Evolutionary conservation across 2,888 invertebrate genomes (phyloP), one percentile per base, ranked within the genome.

Genomic region (Meghimatium bilineatum): DNA sequence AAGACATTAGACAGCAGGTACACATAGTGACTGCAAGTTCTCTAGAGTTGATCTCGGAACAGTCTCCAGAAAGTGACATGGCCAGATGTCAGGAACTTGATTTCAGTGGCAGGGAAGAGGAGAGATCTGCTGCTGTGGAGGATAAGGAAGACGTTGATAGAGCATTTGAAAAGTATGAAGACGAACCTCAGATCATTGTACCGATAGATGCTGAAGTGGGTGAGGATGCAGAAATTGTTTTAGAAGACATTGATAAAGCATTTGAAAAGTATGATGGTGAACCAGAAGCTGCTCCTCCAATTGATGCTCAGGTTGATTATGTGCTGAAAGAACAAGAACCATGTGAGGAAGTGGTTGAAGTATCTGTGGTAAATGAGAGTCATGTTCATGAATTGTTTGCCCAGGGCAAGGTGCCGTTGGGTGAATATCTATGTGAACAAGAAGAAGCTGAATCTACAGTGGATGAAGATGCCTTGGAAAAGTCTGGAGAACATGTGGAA

Each of bases 141-240:
- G 36, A 56, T n/a, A 36, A 38, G 20, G 86, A 83, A 81, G 82
- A 84, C 34, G 26, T 82, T 23, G 80, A 69, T 32, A 74, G 52
- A 52, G 81, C 69, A 8, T 77, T 84, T 63, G 82, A 85, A 52
- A 82, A 72, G 26, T 85, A 86, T 67, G 84, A 83, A 63, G 77
- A 83, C 63, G 85, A 85, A 34, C 78, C 82, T 14, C 84, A 84
- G 23, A 80, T 77, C n/a, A 14, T 80, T 34, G 76, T 81, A 29
- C 81, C 82, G 38, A 77, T 80, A 44, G 82, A 79, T 69, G 84
- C 63, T 36, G 66, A 72, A 49, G 71, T 80, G 20, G 81, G 76
- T 32, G 67, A 86, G 77, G 82, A 84, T 29, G 88, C 86, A 26
- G 82, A 82, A 60, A 49, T 38, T 44, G 75, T 79, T n/a, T 32